Percentiles rank a stretch among this genome's conserved stretches.
Evolutionary conservation across 2,888 invertebrate species (phyloP).

Genomic region (Drosophila ezoana): DNA sequence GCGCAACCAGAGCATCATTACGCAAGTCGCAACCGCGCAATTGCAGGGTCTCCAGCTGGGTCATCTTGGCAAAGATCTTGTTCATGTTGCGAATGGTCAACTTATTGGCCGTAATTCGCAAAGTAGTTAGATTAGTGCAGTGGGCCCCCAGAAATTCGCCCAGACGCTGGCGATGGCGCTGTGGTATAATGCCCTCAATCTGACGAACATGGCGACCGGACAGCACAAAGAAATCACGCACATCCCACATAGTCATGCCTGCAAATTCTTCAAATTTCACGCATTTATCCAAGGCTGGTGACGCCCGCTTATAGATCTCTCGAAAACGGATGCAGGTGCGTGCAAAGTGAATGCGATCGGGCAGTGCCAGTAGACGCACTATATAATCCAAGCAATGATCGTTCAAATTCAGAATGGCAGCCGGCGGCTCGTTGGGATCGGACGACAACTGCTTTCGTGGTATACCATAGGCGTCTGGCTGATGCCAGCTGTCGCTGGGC

Average conservation of each 20-base stretch:
- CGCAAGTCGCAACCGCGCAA: slow-evolving; percentile 28
- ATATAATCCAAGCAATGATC: slow-evolving; percentile 68
- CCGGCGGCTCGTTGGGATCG: neutral
- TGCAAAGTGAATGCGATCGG: slow-evolving; percentile 67
- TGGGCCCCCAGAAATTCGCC: slow-evolving; percentile 28
- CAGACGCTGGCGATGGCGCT: slow-evolving; percentile 21
- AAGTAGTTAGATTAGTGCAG: slow-evolving; percentile 25
- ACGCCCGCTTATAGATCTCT: slow-evolving; percentile 37
- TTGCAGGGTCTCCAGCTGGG: slow-evolving; percentile 22
- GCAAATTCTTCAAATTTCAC: slow-evolving; percentile 25
- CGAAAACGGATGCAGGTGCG: slow-evolving; percentile 63
- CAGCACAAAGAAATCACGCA: slow-evolving; percentile 61
- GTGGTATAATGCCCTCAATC: slow-evolving; percentile 35
- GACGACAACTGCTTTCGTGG: neutral
- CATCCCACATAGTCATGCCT: slow-evolving; percentile 61
- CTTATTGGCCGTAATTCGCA: slow-evolving; percentile 18
- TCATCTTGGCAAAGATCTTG: slow-evolving; percentile 31
- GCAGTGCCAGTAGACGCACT: slow-evolving; percentile 19
- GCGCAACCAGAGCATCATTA: slow-evolving; percentile 14
- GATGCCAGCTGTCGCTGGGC: slow-evolving; percentile 66
- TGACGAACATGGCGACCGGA: slow-evolving; percentile 36
- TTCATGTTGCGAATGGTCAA: slow-evolving; percentile 5
- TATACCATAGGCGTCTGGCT: slow-evolving; percentile 44
- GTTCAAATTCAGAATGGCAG: slow-evolving; percentile 49
- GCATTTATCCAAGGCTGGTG: slow-evolving; percentile 35